Evolutionary conservation across 2,888 invertebrate genomes (phyloP).

Genomic region (Scelioninae gen. 1): DNA sequence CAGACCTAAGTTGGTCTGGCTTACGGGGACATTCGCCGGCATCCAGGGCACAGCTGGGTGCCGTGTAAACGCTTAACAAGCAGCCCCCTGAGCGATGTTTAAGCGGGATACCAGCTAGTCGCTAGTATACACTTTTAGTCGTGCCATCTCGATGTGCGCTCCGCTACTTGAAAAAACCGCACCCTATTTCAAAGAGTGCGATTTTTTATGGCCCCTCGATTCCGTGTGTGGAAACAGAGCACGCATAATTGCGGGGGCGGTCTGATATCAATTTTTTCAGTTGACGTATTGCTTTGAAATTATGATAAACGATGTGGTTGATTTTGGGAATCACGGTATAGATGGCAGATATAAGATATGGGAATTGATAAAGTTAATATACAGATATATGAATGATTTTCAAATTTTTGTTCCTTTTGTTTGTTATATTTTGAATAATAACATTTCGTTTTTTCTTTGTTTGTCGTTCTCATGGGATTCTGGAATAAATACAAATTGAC

Average conservation of each 20-base stretch:
- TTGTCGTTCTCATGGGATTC: too few relatives aligned
- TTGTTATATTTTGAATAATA: too few relatives aligned
- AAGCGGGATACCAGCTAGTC: too few relatives aligned
- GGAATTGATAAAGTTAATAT: too few relatives aligned
- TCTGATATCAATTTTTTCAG: conserved; percentile 25
- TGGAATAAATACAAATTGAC: too few relatives aligned
- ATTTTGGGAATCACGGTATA: too few relatives aligned
- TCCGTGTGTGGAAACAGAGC: neutral
- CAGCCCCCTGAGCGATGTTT: conserved; percentile 56
- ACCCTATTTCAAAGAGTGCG: conserved; percentile 52
- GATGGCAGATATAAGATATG: too few relatives aligned
- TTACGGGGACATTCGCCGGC: conserved; percentile 54
- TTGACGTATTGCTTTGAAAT: conserved; percentile 7
- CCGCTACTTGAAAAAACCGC: conserved; percentile 75
- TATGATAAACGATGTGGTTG: conserved; percentile 22
- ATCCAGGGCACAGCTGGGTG: conserved; percentile 80
- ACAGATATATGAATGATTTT: too few relatives aligned
- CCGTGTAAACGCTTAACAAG: conserved; percentile 76
- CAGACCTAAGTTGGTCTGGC: conserved; percentile 59
- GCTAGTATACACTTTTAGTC: conserved; percentile 48
- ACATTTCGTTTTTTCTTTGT: too few relatives aligned
- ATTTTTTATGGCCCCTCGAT: conserved; percentile 57
- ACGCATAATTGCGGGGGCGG: conserved; percentile 48
- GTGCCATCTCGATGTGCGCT: conserved; percentile 30
- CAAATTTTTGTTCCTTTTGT: too few relatives aligned